Evolutionary conservation across 1,140 invertebrate species (phyloP), one percentile per base, ranked within the genome.

Genomic region (Muscidifurax raptorellus): DNA sequence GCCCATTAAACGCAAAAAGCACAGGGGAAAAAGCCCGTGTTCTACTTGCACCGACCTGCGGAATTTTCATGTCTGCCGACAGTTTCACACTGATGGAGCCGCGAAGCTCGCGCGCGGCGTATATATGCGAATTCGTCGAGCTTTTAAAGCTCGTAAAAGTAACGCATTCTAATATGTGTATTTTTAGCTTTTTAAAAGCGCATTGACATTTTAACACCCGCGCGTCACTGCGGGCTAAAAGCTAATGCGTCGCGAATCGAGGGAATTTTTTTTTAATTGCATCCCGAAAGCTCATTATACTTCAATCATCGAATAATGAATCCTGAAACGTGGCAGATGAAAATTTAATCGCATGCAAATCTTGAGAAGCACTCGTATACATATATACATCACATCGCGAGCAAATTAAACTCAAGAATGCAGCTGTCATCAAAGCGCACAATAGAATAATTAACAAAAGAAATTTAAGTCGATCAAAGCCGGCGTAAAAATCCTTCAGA

Each of bases 1-100:
- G 69, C 69, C 47, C 47, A 82, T 82, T 74, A 82, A 74, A 59
- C 59, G 13, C 67, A 72, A 82, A 59, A 82, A 82, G 69, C 80
- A 74, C 13, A 10, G 64, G 25, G 15, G 15, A 52, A 80, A 80
- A 72, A 36, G 59, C 15, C 12, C 79, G 1, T 52, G 32, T 27
- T 40, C 7, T 40, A 13, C 27, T 77, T 40, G 30, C 18, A 79
- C 27, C 28, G 25, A 9, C 28, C 22, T 4, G 28, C 32, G 13
- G 52, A 25, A 78, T 66, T 79, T 79, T 79, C 59, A 40, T 25
- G 30, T 32, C 52, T 25, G 30, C n/a, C 15, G 77, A 44, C 77
- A 66, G 32, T 66, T 66, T 79, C 18, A 9, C 76, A 25, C 28
- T 78, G 76, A 78, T 47, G 74, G 74, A 76, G 15, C 15, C 15